Percentiles rank a stretch among this genome's conserved stretches.
phyloP scores from a whole-genome alignment of 2,113 vertebrate species.

The Pygathrix nemaeus region DNA sequence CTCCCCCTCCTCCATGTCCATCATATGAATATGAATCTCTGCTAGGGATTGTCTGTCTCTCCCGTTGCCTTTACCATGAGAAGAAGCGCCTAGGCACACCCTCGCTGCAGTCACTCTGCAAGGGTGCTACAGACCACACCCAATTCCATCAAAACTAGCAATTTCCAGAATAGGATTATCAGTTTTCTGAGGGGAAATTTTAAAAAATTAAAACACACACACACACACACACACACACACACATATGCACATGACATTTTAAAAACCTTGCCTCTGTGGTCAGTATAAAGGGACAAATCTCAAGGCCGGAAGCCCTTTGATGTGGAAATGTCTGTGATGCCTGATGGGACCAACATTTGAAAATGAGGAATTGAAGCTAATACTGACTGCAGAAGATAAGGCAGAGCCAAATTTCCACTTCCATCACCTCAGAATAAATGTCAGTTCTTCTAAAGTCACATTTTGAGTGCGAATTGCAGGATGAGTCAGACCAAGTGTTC shows the following conservation, averaged over 20 bases:
- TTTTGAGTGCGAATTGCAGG: not conserved
- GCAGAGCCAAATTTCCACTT: not conserved
- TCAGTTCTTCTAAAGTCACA: not conserved
- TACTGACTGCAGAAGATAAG: not conserved
- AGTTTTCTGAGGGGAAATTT: not conserved
- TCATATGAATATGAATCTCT: not conserved
- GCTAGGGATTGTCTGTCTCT: not conserved
- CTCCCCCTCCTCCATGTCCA: not conserved
- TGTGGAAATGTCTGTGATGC: not conserved
- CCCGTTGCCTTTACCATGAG: not conserved
- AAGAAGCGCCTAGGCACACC: not conserved
- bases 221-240: rapidly evolving
- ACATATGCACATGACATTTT: not conserved
- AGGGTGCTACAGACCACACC: not conserved
- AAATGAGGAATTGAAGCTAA: not conserved
- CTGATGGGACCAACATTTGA: not conserved
- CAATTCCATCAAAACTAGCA: not conserved
- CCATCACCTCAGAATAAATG: not conserved
- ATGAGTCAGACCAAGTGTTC: slow-evolving; percentile 45
- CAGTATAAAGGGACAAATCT: not conserved
- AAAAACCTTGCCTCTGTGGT: not conserved
- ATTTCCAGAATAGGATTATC: not conserved
- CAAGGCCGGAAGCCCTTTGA: not conserved
- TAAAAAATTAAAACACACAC: not conserved
- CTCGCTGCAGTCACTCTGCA: not conserved